Conservation (phyloP, 2,888 invertebrate species). For the Trisateles emortualis region DNA sequence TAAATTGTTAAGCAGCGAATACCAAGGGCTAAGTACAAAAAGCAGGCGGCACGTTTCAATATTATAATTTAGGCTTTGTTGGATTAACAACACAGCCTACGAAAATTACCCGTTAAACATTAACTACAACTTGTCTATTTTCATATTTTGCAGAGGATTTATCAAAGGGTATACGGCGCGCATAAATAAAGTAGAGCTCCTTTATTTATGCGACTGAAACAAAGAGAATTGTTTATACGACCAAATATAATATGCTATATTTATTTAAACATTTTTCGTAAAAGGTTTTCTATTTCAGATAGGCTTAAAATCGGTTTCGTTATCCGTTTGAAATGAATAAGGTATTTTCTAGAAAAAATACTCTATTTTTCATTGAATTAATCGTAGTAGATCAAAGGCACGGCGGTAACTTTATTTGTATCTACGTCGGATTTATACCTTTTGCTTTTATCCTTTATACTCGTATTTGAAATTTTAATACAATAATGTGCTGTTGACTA, state of each 20-base stretch:
- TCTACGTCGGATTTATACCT: conserved; percentile 20
- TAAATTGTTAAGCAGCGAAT: no score
- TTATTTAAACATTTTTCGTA: conserved; percentile 7
- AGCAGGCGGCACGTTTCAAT: neutral
- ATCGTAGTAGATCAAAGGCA: conserved; percentile 27
- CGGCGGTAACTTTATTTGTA: conserved; percentile 15
- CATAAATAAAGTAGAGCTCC: conserved; percentile 15
- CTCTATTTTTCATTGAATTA: conserved; percentile 24
- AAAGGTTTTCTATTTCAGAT: neutral
- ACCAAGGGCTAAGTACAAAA: neutral
- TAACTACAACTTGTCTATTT: conserved; percentile 8
- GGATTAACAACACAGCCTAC: neutral
- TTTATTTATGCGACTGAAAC: neutral
- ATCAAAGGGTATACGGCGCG: conserved; percentile 11
- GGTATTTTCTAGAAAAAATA: neutral
- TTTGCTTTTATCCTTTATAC: neutral
- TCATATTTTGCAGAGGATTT: conserved; percentile 11
- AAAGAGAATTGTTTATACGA: conserved; percentile 12
- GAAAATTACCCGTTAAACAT: conserved; percentile 12
- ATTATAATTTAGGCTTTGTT: conserved; percentile 1
- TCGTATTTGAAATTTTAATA: neutral
- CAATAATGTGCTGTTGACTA: neutral
- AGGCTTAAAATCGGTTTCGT: neutral
- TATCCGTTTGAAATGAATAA: neutral
- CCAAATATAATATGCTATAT: conserved; percentile 7